A percentile compares a stretch with the other conserved stretches of the same genome.
These are phyloP conservation scores for Drosophila picticornis DNA, from an alignment of 2,888 invertebrate genomes.

Conservation along the genomic window DNA sequence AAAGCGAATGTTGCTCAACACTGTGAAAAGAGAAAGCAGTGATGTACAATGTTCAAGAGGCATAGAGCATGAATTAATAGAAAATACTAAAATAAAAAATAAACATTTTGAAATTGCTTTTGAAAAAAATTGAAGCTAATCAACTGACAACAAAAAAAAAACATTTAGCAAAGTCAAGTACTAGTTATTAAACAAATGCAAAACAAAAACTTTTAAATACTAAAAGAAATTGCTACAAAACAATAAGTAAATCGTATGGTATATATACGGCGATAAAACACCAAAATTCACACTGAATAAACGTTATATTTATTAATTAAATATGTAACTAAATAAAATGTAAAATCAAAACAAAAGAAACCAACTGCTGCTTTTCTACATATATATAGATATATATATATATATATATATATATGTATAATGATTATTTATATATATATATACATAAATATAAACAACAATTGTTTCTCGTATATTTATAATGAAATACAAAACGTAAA, in stretches of 20 bases:
- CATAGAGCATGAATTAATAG: constrained; percentile 19
- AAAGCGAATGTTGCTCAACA: constrained; percentile 40
- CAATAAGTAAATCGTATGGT: constrained; percentile 37
- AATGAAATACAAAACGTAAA: constrained; percentile 65
- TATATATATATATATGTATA: constrained; percentile 28
- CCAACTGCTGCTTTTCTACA: constrained; percentile 76
- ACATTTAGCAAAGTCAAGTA: constrained; percentile 42
- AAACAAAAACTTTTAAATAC: constrained; percentile 48
- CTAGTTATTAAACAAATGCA: constrained; percentile 33
- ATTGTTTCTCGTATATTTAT: constrained; percentile 80
- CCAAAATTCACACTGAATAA: constrained; percentile 80
- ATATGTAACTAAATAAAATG: constrained; percentile 64
- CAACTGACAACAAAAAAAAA: constrained; percentile 16
- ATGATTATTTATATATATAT: constrained; percentile 21
- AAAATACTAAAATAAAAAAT: constrained; percentile 7
- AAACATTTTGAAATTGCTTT: constrained; percentile 29
- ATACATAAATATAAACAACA: constrained; percentile 56
- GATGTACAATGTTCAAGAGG: constrained; percentile 34
- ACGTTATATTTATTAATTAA: constrained; percentile 80
- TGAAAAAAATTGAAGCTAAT: constrained; percentile 34
- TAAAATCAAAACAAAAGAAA: constrained; percentile 58
- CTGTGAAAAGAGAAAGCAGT: constrained; percentile 30
- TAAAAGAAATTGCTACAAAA: constrained; percentile 42
- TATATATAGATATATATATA: constrained; percentile 45
- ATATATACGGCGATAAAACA: constrained; percentile 59